Evolutionary conservation across 2,113 vertebrate genomes (phyloP), one percentile per base, ranked within the genome.

Genomic region (Phylloscopus trochilus): DNA sequence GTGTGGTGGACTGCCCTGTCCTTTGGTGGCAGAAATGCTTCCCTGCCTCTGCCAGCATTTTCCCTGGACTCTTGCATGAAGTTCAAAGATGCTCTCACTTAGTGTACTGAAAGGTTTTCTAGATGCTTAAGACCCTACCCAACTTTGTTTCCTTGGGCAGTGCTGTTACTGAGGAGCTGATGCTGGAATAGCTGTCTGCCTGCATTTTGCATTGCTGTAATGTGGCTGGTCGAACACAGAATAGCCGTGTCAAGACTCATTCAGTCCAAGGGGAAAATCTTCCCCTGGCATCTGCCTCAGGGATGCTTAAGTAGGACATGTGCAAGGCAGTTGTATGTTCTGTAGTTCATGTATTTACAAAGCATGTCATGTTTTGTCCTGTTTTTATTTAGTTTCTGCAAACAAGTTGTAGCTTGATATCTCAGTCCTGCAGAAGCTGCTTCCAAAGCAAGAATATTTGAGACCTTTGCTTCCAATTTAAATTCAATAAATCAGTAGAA

Each of bases 101-200:
- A 49, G 46, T 66, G 30, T 76, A 7, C 18, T 58, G 63, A 24
- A 87, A 60, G 33, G 30, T 60, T 55, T n/a, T 79, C 41, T 43
- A 26, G 39, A 21, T 87, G 58, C 53, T 79, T 43, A 53, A 92
- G 93, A 53, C 13, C 27, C n/a, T 85, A 26, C 27, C 27, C 16
- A 33, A 37, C 30, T 73, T 87, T 28, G 39, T 96, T 92, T 88
- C 82, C 82, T 86, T 74, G 84, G 82, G 87, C 72, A 52, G 30
- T 94, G 60, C 63, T 83, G 27, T 89, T 87, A 39, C 74, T 64
- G 35, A 75, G 84, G 67, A 56, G 70, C 69, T 92, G n/a, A 58
- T 53, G 43, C 21, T 91, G 70, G 72, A 87, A 43, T 79, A 84
- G 62, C 89, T 95, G 94, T 89, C 93, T 83, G 74, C 51, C 70